phyloP scores from a whole-genome alignment of 2,888 invertebrate species.

The Sepioteuthis lessoniana region DNA sequence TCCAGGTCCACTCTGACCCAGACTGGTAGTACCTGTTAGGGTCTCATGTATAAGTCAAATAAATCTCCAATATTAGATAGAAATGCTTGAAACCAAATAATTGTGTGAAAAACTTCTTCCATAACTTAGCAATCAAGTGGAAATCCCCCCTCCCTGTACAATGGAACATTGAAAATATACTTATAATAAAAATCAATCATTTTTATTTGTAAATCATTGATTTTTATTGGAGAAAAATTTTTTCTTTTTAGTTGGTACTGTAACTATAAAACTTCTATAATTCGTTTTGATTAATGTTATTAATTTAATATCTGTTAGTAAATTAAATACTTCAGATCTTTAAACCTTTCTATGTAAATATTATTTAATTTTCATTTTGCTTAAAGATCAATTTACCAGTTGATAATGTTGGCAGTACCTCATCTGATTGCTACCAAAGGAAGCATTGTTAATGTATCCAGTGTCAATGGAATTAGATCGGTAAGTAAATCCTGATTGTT shows the following conservation, averaged over 20 bases:
- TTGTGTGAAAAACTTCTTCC: too few species aligned
- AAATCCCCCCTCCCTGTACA: too few species aligned
- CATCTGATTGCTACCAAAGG: conserved; percentile 81
- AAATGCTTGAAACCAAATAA: too few species aligned
- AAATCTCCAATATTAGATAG: too few species aligned
- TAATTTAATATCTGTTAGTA: neutral
- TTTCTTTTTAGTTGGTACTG: neutral
- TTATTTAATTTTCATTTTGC: neutral
- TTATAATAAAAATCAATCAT: too few species aligned
- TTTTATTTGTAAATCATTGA: too few species aligned
- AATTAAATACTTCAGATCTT: neutral
- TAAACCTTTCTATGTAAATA: neutral
- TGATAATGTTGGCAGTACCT: conserved; percentile 91
- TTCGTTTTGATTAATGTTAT: neutral
- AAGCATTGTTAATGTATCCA: conserved; percentile 89
- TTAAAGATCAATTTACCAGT: conserved; percentile 75
- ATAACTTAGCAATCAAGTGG: too few species aligned
- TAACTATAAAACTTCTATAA: neutral
- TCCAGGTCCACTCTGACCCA: too few species aligned
- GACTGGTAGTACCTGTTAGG: too few species aligned
- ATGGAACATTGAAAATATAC: too few species aligned
- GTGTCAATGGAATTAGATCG: conserved; percentile 91
- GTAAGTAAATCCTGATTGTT: conserved; percentile 66
- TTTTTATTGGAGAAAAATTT: neutral
- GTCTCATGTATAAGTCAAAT: too few species aligned